Base-by-base conservation (phyloP, 2,113 vertebrate species). In the Connochaetes taurinus region DNA sequence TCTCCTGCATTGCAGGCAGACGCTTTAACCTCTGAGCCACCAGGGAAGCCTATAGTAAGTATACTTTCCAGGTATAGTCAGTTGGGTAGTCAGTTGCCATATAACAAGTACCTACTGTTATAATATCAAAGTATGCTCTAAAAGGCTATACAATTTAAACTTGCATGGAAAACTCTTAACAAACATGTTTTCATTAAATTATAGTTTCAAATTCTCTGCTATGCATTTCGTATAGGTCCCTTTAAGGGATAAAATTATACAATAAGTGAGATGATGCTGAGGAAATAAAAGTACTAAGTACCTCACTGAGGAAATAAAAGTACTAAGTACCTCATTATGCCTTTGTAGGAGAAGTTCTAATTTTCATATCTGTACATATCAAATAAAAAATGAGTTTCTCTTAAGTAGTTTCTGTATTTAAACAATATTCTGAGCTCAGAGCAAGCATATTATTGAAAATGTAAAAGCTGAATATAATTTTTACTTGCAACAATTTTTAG, bases 291-390 rank as follows among this genome's bases (percentile, higher is more conserved):
- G 36, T 74, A 90, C 43, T 88, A 83, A 92, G 67, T 10, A 86
- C 13, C 52, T 87, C 87, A 87, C 7, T 82, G 10, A 92, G 45
- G 33, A 97, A 96, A 92, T 85, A 43, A 80, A 81, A 95, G 33
- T 74, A 88, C 50, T 91, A 83, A 90, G 60, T 11, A 83, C 11
- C 45, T 87, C 84, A 87, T 50, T 90, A 88, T 53, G 19, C 23
- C 12, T 80, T 82, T 87, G 80, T 9, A 94, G 47, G 29, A 86
- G 16, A 92, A 60, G 52, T 81, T 80, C 58, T 67, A 74, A 89
- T 87, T 90, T 95, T 88, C 57, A 96, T 31, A 96, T 94, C 55
- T 94, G 57, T 47, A 90, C 47, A 98, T 76, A 53, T 91, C 50
- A 94, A 93, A 84, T 86, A 17, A 58, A 89, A 89, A 92, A 83